A percentile compares a stretch with the other conserved stretches of the same genome.
phyloP scores from a whole-genome alignment of 2,797 vertebrate genomes.

The Balearica regulorum region DNA sequence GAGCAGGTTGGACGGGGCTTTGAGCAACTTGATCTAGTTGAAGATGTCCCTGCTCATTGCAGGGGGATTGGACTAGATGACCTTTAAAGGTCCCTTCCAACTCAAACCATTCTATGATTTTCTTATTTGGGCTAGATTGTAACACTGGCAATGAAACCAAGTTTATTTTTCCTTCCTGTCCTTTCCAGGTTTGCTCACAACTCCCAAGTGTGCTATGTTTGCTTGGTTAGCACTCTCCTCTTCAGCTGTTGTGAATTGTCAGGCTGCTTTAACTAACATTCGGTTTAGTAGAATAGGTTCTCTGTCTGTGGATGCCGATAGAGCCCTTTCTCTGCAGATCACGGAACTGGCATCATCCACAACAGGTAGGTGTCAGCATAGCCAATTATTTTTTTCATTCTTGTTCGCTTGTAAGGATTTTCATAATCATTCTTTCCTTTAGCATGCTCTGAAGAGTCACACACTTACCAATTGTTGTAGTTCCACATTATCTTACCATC shows the following conservation, averaged over 20 bases:
- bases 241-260: neutral
- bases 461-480: neutral
- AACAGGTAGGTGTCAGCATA: neutral
- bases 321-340: neutral
- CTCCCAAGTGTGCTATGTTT: neutral
- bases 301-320: neutral
- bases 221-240: neutral
- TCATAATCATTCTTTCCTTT: neutral
- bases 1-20: neutral
- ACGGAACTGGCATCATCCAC: neutral
- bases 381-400: neutral
- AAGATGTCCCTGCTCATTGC: neutral
- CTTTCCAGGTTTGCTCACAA: neutral
- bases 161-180: neutral
- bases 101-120: neutral
- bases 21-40: neutral
- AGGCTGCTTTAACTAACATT: neutral
- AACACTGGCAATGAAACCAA: neutral
- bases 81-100: neutral
- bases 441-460: neutral
- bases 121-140: neutral
- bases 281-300: neutral
- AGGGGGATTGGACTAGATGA: neutral
- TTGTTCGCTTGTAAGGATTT: neutral
- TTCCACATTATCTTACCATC: neutral